Conservation (phyloP, 92 coral and sea anemone genomes). For the Palythoa grandis region DNA sequence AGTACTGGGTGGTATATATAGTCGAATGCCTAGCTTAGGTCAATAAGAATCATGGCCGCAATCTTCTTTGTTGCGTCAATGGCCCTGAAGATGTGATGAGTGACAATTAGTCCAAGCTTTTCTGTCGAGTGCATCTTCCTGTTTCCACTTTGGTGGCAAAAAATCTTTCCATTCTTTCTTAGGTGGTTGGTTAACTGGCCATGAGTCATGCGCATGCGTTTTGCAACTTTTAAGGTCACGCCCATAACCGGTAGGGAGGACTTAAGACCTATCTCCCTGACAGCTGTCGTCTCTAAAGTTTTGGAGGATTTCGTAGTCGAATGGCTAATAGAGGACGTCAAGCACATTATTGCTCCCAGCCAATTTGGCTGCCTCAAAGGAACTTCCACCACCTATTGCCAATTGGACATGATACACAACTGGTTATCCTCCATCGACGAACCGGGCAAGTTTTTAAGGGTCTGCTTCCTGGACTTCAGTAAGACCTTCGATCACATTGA, state of each 20-base stretch:
- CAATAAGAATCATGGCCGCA: no score
- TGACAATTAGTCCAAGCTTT: no score
- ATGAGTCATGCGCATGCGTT: no score
- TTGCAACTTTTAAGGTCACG: conserved; percentile 27
- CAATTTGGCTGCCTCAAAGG: conserved; percentile 43
- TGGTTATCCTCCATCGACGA: conserved; percentile 32
- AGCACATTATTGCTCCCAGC: neutral
- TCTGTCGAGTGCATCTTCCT: no score
- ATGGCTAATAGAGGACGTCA: neutral
- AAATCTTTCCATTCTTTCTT: no score
- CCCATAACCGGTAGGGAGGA: neutral
- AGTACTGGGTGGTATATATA: no score
- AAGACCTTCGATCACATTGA: neutral
- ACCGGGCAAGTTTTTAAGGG: conserved; percentile 16
- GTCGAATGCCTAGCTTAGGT: no score
- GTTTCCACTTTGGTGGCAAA: no score
- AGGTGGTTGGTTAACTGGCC: no score
- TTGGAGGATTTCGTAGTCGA: neutral
- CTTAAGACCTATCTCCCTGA: conserved; percentile 12
- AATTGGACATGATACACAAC: neutral
- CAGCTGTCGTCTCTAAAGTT: neutral
- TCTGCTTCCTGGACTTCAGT: conserved; percentile 30
- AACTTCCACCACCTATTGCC: conserved; percentile 22
- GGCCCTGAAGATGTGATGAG: no score
- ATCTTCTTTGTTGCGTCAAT: no score